These are phyloP conservation scores for Odontomyia ornata DNA, from an alignment of 2,888 invertebrate species.

Conservation along the genomic window DNA sequence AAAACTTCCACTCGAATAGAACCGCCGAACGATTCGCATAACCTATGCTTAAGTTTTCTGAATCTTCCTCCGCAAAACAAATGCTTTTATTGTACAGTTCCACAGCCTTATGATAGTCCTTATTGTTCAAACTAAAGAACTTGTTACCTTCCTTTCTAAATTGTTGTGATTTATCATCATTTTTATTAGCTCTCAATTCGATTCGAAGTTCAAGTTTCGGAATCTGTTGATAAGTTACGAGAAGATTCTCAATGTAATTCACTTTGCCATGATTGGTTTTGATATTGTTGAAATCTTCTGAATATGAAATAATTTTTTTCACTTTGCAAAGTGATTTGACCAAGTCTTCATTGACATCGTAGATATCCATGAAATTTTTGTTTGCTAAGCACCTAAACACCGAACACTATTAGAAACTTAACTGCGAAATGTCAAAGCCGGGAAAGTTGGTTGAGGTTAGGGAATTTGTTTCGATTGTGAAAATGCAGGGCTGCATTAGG, in stretches of 20 bases:
- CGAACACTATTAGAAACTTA: too few species aligned
- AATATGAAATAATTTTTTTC: constrained; percentile 60
- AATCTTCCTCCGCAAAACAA: constrained; percentile 68
- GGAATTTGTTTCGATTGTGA: too few species aligned
- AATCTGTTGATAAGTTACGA: constrained; percentile 62
- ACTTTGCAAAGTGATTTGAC: constrained; percentile 60
- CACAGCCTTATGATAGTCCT: constrained; percentile 66
- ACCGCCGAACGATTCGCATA: constrained; percentile 82
- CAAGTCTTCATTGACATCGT: constrained; percentile 62
- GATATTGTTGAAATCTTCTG: constrained; percentile 60
- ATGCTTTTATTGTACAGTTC: constrained; percentile 67
- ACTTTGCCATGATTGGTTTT: constrained; percentile 61
- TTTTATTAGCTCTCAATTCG: constrained; percentile 64
- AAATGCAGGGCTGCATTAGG: too few species aligned
- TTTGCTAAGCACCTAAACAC: too few species aligned
- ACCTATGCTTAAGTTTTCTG: constrained; percentile 71
- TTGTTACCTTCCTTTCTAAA: constrained; percentile 71
- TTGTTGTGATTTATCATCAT: constrained; percentile 65
- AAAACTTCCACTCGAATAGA: constrained; percentile 71
- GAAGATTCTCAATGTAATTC: constrained; percentile 60
- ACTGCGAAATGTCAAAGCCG: too few species aligned
- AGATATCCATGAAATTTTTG: constrained; percentile 64
- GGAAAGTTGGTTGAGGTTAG: too few species aligned
- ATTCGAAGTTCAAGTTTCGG: constrained; percentile 60
- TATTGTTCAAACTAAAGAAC: constrained; percentile 65